Evolutionary conservation across 2,797 vertebrate genomes (phyloP).

Genomic region (Tragopan temminckii): DNA sequence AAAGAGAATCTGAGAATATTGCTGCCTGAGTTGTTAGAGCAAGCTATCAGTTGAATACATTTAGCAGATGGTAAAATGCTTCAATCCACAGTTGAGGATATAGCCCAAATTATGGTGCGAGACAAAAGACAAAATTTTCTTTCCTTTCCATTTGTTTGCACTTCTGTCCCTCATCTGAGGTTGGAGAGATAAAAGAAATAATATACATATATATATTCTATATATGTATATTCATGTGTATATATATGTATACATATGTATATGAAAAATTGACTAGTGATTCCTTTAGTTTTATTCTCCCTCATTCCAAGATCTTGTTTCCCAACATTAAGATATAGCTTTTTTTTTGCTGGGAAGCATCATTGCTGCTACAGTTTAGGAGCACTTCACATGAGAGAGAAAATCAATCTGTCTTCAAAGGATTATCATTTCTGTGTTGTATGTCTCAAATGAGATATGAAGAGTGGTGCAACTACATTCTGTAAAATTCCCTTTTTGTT

Average conservation of each 20-base stretch:
- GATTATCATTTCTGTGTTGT: background rate
- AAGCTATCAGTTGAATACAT: background rate
- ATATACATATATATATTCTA: no score
- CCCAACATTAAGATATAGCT: background rate
- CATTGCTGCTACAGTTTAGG: background rate
- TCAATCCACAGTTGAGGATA: background rate
- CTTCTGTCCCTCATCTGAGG: background rate
- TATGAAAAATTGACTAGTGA: background rate
- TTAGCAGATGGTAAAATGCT: background rate
- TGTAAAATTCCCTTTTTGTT: constrained; percentile 36
- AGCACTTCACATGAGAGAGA: background rate
- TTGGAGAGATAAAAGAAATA: background rate
- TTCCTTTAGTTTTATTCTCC: background rate
- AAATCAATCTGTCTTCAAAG: background rate
- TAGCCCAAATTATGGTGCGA: background rate
- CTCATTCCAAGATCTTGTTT: background rate
- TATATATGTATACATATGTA: no score
- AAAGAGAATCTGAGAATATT: background rate
- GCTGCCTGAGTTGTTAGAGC: background rate
- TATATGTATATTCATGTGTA: no score
- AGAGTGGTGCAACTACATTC: constrained; percentile 9
- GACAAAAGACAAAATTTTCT: background rate
- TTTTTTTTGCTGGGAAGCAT: background rate
- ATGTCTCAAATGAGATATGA: constrained; percentile 15
- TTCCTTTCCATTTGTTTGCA: background rate